Evolutionary conservation across 2,113 vertebrate genomes (phyloP).

Genomic region (Chrysemys picta): DNA sequence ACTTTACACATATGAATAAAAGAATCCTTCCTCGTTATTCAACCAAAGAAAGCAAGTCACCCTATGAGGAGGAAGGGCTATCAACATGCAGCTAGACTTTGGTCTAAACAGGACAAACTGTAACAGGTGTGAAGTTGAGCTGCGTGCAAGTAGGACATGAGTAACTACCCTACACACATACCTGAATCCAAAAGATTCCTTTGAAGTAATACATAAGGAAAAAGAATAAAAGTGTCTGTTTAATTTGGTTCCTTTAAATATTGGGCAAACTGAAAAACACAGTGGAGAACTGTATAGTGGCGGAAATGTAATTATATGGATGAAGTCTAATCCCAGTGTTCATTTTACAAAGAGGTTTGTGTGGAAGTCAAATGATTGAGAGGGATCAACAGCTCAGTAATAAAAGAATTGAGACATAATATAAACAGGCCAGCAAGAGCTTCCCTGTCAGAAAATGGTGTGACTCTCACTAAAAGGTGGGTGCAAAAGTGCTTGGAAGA

Average conservation of each 20-base stretch:
- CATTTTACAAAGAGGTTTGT: not conserved
- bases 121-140: not conserved
- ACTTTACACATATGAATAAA: not conserved
- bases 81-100: not conserved
- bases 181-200: not conserved
- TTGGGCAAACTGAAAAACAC: not conserved
- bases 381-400: not conserved
- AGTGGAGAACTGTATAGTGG: not conserved
- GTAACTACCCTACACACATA: not conserved
- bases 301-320: not conserved
- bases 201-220: not conserved
- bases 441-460: not conserved
- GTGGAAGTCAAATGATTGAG: not conserved
- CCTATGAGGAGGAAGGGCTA: not conserved
- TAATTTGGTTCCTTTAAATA: not conserved
- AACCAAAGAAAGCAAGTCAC: not conserved
- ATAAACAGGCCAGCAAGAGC: not conserved
- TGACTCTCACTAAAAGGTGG: not conserved
- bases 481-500: not conserved
- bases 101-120: not conserved
- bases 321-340: not conserved
- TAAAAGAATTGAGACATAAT: not conserved
- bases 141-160: not conserved
- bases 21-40: not conserved
- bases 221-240: not conserved